Percentiles rank a stretch among this genome's conserved stretches.
Conservation (phyloP, 2,113 vertebrate species). For the Noturus placidus region DNA sequence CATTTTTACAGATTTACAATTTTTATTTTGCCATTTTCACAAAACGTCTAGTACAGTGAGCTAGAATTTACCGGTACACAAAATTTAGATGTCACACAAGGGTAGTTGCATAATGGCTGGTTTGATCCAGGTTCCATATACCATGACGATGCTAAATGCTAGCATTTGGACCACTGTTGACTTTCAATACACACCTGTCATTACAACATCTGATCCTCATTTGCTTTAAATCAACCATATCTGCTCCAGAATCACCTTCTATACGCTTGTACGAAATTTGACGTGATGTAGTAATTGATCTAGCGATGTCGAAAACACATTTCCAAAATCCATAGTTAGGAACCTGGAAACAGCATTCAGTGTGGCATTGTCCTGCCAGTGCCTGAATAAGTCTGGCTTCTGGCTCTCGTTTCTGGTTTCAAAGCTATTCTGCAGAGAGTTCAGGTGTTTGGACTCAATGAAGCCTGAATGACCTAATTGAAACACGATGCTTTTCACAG, state of each 20-base stretch:
- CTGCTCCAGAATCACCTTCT: neutral
- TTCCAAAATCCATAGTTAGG: neutral
- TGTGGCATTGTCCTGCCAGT: neutral
- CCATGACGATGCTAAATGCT: neutral
- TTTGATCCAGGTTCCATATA: neutral
- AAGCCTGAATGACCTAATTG: conserved; percentile 35
- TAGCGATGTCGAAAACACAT: too few species aligned
- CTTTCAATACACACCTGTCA: neutral
- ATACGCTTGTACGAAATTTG: too few species aligned
- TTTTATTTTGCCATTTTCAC: too few species aligned
- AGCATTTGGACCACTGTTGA: neutral
- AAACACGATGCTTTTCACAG: conserved; percentile 33
- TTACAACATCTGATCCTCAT: conserved; percentile 11
- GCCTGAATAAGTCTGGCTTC: neutral
- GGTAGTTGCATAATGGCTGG: neutral
- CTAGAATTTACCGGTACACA: neutral
- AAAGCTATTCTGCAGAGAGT: neutral
- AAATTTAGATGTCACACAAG: neutral
- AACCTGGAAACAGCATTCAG: neutral
- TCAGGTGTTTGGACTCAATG: conserved; percentile 39
- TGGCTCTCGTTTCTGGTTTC: neutral
- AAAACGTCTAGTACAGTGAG: neutral
- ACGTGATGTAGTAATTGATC: neutral
- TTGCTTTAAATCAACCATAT: conserved; percentile 7
- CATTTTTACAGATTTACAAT: neutral